These are phyloP conservation scores for Orchestia grillus DNA, from an alignment of 1,140 invertebrate species.

Conservation along the genomic window DNA sequence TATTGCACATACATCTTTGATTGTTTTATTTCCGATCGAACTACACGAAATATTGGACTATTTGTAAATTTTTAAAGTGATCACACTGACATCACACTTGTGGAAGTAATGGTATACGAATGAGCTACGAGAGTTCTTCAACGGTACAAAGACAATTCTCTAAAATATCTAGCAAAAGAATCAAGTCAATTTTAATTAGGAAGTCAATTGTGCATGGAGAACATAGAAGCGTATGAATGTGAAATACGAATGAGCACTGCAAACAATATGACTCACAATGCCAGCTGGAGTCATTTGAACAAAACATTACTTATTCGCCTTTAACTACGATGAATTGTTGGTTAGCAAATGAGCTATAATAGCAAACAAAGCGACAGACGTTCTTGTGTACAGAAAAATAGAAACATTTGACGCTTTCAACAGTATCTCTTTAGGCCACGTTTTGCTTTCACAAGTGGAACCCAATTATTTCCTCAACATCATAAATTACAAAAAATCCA, in stretches of 20 bases:
- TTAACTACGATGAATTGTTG: not conserved
- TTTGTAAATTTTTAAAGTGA: too few relatives aligned
- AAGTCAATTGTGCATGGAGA: too few relatives aligned
- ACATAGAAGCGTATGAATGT: not conserved
- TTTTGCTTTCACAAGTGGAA: not conserved
- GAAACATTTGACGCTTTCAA: not conserved
- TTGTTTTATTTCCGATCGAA: too few relatives aligned
- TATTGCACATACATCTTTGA: too few relatives aligned
- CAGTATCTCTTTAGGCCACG: not conserved
- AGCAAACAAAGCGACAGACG: not conserved
- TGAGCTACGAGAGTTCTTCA: too few relatives aligned
- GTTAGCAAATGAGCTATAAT: not conserved
- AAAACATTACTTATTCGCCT: not conserved
- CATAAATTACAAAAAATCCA: not conserved
- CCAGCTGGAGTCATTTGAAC: not conserved
- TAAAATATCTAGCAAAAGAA: too few relatives aligned
- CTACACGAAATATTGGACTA: too few relatives aligned
- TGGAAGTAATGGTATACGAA: too few relatives aligned
- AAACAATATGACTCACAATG: not conserved
- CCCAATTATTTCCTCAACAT: not conserved
- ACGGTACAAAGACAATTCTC: too few relatives aligned
- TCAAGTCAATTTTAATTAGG: too few relatives aligned
- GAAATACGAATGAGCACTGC: not conserved
- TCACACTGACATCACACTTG: too few relatives aligned
- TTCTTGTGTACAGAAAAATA: not conserved